Evolutionary conservation across 2,888 invertebrate genomes (phyloP).

Genomic region (Tachina fera): DNA sequence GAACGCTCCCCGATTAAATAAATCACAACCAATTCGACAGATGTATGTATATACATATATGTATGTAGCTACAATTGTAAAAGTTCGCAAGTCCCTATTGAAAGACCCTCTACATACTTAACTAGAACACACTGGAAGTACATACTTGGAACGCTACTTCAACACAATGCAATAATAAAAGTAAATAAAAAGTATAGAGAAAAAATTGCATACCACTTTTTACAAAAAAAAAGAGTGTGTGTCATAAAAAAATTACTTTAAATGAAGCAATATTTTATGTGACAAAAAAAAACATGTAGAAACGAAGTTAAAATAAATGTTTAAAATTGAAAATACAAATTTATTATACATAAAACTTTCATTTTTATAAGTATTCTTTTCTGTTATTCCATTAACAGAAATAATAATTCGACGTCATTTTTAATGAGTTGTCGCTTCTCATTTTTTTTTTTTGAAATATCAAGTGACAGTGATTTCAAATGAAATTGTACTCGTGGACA

Average conservation of each 20-base stretch:
- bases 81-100: too few relatives aligned
- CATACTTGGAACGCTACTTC: constrained; percentile 16
- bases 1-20: too few relatives aligned
- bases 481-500: constrained; percentile 1
- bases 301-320: not conserved
- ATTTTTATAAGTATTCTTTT: not conserved
- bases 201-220: not conserved
- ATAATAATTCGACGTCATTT: constrained; percentile 19
- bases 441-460: constrained; percentile 1
- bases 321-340: not conserved
- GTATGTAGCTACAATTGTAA: not conserved
- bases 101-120: not conserved
- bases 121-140: not conserved
- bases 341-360: too few relatives aligned
- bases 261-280: not conserved
- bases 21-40: not conserved
- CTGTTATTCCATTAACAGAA: not conserved
- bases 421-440: not conserved
- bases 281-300: not conserved
- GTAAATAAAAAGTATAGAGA: constrained; percentile 11
- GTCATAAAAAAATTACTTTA: constrained; percentile 1
- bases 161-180: constrained; percentile 24
- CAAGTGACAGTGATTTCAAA: not conserved
- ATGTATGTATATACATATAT: too few relatives aligned
- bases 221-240: not conserved